Percentiles rank a stretch among this genome's conserved stretches.
Evolutionary conservation across 2,888 invertebrate genomes (phyloP).

Genomic region (Helleia helle): DNA sequence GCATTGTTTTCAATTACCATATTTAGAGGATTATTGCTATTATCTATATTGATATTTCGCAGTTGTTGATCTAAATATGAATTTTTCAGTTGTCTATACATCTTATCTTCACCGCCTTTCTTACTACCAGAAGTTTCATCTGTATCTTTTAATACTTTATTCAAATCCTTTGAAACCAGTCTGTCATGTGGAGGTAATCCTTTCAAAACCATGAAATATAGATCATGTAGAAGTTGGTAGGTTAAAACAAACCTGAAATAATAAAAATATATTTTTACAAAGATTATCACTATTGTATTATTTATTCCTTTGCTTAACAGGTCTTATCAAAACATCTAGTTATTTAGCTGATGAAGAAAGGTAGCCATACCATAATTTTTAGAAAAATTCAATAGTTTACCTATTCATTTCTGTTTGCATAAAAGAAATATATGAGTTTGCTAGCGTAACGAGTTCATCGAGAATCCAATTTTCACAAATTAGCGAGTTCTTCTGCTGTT

Average conservation of each 20-base stretch:
- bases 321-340: no score
- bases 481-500: slow-evolving; percentile 64
- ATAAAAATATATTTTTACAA: no score
- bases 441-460: slow-evolving; percentile 65
- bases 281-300: no score
- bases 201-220: slow-evolving; percentile 56
- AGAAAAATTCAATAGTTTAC: slow-evolving; percentile 43
- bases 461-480: slow-evolving; percentile 74
- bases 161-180: slow-evolving; percentile 47
- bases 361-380: no score
- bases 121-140: slow-evolving; percentile 45
- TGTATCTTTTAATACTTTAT: slow-evolving; percentile 43
- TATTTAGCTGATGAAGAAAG: no score
- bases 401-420: slow-evolving; percentile 78
- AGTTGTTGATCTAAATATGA: slow-evolving; percentile 49
- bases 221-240: slow-evolving; percentile 61
- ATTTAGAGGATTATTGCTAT: slow-evolving; percentile 58
- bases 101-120: slow-evolving; percentile 52
- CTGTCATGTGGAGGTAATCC: slow-evolving; percentile 45
- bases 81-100: slow-evolving; percentile 42
- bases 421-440: slow-evolving; percentile 69
- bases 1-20: slow-evolving; percentile 54
- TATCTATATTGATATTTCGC: slow-evolving; percentile 49
- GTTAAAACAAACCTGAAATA: slow-evolving; percentile 55
- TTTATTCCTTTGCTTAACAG: no score